phyloP scores from a whole-genome alignment of 2,113 vertebrate genomes.

The Mormyrus lacerda region DNA sequence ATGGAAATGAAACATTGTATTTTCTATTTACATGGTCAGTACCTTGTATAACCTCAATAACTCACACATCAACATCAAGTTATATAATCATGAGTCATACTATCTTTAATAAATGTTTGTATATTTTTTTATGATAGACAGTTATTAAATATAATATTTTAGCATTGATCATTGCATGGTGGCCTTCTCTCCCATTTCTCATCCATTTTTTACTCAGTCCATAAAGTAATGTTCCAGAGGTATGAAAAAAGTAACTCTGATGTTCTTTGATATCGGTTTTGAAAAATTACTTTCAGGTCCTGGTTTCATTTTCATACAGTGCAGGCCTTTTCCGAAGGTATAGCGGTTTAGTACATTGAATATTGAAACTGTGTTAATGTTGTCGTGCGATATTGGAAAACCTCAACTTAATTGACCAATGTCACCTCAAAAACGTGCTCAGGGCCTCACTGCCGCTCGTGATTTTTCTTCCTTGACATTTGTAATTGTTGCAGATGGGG shows the following conservation, averaged over 20 bases:
- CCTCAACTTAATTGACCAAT: slow-evolving; percentile 46
- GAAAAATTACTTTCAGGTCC: neutral
- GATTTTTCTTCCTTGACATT: slow-evolving; percentile 49
- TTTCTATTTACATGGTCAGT: neutral
- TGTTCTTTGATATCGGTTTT: neutral
- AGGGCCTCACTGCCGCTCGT: slow-evolving; percentile 31
- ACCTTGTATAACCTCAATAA: neutral
- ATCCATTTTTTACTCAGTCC: neutral
- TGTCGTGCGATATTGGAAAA: slow-evolving; percentile 42
- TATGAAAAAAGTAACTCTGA: neutral
- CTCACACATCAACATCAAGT: neutral
- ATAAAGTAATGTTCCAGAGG: neutral
- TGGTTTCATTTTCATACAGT: slow-evolving; percentile 20
- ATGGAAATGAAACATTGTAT: neutral
- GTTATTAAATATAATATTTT: neutral
- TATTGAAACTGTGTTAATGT: slow-evolving; percentile 41
- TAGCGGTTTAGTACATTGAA: slow-evolving; percentile 29
- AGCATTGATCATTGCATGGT: neutral
- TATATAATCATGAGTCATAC: neutral
- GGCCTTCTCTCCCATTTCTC: neutral
- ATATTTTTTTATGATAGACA: neutral
- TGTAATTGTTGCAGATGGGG: slow-evolving; percentile 46
- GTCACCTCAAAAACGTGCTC: slow-evolving; percentile 40
- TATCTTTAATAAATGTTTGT: neutral
- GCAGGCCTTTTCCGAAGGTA: slow-evolving; percentile 31